These are phyloP conservation scores for Plebejus melissa DNA, from an alignment of 2,888 invertebrate genomes.

Conservation along the genomic window DNA sequence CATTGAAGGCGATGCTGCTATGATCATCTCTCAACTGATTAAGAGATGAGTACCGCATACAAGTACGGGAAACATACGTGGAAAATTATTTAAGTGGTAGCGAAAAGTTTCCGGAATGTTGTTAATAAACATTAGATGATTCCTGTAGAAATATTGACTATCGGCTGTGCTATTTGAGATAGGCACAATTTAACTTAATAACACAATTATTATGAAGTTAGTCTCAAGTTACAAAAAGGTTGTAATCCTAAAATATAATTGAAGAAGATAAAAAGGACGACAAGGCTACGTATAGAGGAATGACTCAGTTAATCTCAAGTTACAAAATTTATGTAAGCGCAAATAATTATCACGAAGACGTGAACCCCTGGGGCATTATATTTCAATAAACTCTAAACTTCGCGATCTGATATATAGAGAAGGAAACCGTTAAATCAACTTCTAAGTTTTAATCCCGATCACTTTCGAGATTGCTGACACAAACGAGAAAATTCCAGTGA, in stretches of 20 bases:
- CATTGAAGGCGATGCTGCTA: not conserved
- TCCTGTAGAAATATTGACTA: no score
- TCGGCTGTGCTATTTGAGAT: no score
- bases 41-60: not conserved
- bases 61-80: not conserved
- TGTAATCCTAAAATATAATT: no score
- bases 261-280: no score
- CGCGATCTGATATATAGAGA: not conserved
- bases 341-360: not conserved
- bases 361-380: not conserved
- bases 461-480: conserved; percentile 11
- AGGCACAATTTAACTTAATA: no score
- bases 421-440: conserved; percentile 4
- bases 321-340: not conserved
- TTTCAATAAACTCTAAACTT: conserved; percentile 1
- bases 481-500: conserved; percentile 10
- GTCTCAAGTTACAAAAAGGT: no score
- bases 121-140: no score
- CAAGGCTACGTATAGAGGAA: not conserved
- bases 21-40: not conserved
- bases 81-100: no score
- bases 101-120: no score
- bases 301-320: not conserved
- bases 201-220: no score
- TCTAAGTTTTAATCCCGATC: conserved; percentile 12